Percentiles rank a stretch among this genome's conserved stretches.
These are phyloP conservation scores for Catharus minimus DNA, from an alignment of 2,113 vertebrate genomes.

Conservation along the genomic window DNA sequence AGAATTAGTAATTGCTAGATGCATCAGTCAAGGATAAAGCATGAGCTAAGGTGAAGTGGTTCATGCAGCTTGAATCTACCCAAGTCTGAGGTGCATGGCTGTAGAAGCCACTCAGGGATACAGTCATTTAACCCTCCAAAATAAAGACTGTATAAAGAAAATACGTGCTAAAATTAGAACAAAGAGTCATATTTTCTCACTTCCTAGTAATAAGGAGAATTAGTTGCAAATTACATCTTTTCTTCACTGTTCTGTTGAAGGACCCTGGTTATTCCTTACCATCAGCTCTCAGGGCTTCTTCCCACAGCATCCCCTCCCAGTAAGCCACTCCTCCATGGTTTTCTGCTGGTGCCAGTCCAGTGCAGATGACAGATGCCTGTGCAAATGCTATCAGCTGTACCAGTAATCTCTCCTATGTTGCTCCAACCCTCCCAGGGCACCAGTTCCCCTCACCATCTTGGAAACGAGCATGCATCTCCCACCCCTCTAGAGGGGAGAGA, in stretches of 20 bases:
- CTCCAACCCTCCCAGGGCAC: not conserved
- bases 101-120: not conserved
- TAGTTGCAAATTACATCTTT: not conserved
- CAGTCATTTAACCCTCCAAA: not conserved
- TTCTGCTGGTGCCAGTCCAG: not conserved
- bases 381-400: not conserved
- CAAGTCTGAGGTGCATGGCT: not conserved
- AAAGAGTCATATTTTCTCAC: not conserved
- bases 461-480: not conserved
- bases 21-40: not conserved
- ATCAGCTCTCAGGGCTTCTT: not conserved
- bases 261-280: rapidly evolving
- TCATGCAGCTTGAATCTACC: not conserved
- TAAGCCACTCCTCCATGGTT: not conserved
- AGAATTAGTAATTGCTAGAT: not conserved
- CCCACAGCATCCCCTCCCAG: rapidly evolving
- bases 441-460: not conserved
- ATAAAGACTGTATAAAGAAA: rapidly evolving
- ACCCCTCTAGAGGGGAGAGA: rapidly evolving
- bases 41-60: not conserved
- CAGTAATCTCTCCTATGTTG: not conserved
- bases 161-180: not conserved
- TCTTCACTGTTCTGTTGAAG: not conserved
- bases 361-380: not conserved
- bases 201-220: not conserved